These are phyloP conservation scores for Drosophila merina DNA, from an alignment of 2,888 invertebrate species.

Conservation along the genomic window DNA sequence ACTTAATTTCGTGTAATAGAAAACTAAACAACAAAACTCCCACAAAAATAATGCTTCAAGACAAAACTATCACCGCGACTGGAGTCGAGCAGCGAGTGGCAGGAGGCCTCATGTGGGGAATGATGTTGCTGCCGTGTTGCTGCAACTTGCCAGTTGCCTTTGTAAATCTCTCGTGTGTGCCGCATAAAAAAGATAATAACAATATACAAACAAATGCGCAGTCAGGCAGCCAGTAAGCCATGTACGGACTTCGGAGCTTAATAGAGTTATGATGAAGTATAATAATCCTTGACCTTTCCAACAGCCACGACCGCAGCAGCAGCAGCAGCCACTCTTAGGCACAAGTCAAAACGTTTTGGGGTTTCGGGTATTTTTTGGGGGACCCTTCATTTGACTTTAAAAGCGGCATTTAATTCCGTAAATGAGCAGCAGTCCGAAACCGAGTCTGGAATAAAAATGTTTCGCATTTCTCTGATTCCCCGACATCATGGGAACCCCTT, in stretches of 20 bases:
- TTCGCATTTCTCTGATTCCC: slow-evolving; percentile 9
- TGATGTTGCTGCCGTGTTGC: slow-evolving; percentile 6
- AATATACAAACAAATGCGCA: slow-evolving; percentile 70
- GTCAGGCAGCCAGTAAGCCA: slow-evolving; percentile 40
- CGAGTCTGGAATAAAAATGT: slow-evolving; percentile 25
- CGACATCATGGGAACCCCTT: slow-evolving; percentile 4
- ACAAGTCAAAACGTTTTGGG: slow-evolving; percentile 45
- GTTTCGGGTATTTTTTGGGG: slow-evolving; percentile 10
- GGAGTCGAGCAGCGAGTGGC: slow-evolving; percentile 28
- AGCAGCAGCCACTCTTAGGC: slow-evolving; percentile 31
- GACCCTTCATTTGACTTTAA: slow-evolving; percentile 54
- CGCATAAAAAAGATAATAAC: slow-evolving; percentile 65
- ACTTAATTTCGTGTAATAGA: slow-evolving; percentile 71
- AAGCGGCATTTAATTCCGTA: slow-evolving; percentile 51
- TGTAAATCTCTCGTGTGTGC: slow-evolving; percentile 49
- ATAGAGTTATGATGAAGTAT: slow-evolving; percentile 79
- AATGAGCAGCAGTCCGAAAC: slow-evolving; percentile 9
- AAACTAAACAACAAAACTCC: slow-evolving; percentile 60
- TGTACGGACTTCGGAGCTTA: slow-evolving; percentile 50
- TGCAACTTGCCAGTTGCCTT: slow-evolving; percentile 5
- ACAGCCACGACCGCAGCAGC: slow-evolving; percentile 35
- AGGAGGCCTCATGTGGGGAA: slow-evolving; percentile 5
- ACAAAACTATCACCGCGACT: slow-evolving; percentile 65
- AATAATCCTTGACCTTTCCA: slow-evolving; percentile 79
- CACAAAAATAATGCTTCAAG: slow-evolving; percentile 51